A percentile compares a stretch with the other conserved stretches of the same genome.
phyloP scores from a whole-genome alignment of 2,797 vertebrate genomes.

The Yasuhikotakia modesta region DNA sequence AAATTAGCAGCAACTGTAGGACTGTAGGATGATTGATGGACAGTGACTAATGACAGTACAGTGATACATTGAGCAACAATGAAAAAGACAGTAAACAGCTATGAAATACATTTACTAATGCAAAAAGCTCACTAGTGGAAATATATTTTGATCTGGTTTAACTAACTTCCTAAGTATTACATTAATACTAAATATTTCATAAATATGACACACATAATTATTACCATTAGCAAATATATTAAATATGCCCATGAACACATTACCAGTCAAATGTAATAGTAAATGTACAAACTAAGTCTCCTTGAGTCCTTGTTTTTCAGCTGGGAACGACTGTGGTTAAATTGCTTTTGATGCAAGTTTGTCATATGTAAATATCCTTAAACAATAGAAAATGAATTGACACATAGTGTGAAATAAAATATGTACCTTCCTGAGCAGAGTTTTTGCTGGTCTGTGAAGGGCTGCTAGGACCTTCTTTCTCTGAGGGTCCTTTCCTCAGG shows the following conservation, averaged over 20 bases:
- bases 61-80: neutral
- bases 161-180: neutral
- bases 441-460: conserved; percentile 74
- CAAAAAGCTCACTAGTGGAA: neutral
- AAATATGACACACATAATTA: too few relatives aligned
- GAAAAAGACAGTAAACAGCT: neutral
- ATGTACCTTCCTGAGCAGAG: conserved; percentile 85
- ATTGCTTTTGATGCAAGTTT: neutral
- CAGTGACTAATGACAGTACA: neutral
- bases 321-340: neutral
- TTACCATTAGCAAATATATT: too few relatives aligned
- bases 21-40: neutral
- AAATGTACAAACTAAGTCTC: neutral
- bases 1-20: neutral
- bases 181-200: too few relatives aligned
- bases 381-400: neutral
- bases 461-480: conserved; percentile 84
- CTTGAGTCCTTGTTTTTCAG: too few relatives aligned
- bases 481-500: conserved; percentile 82
- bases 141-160: too few relatives aligned
- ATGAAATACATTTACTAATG: conserved; percentile 1
- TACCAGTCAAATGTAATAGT: too few relatives aligned
- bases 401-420: neutral
- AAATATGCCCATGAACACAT: too few relatives aligned
- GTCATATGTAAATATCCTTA: neutral